Percentiles rank a stretch among this genome's conserved stretches.
Evolutionary conservation across 2,888 invertebrate species (phyloP).

Genomic region (Yponomeuta cagnagella): DNA sequence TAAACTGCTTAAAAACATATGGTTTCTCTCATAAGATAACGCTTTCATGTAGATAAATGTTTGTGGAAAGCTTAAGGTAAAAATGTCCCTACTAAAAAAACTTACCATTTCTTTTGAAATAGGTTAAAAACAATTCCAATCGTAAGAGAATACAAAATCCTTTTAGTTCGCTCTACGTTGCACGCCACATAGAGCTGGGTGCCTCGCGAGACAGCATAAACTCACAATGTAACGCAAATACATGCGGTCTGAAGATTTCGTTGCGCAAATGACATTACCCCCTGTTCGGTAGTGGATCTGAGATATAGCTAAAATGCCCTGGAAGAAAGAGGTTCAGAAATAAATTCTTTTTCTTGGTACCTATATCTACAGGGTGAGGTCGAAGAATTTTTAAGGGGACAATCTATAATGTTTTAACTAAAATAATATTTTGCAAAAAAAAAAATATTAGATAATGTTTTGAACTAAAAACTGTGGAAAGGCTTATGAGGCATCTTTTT

Average conservation of each 20-base stretch:
- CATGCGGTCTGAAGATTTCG: constrained; percentile 21
- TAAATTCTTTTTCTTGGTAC: background rate
- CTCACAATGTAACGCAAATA: constrained; percentile 19
- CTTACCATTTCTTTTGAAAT: background rate
- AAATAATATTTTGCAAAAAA: no score
- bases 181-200: constrained; percentile 22
- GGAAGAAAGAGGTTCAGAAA: background rate
- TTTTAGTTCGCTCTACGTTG: constrained; percentile 19
- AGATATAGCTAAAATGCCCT: background rate
- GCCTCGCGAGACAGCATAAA: constrained; percentile 19
- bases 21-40: no score
- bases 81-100: no score
- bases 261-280: constrained; percentile 19
- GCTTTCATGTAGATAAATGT: no score
- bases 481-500: no score
- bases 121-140: background rate
- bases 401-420: no score
- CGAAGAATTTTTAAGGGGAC: no score
- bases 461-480: no score
- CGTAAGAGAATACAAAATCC: background rate
- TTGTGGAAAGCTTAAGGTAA: no score
- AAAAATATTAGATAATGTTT: no score
- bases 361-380: no score
- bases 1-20: no score
- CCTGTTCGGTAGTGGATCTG: background rate